A percentile compares a stretch with the other conserved stretches of the same genome.
These are phyloP conservation scores for Microcebus lehilahytsara DNA, from an alignment of 2,113 vertebrate genomes.

Conservation along the genomic window DNA sequence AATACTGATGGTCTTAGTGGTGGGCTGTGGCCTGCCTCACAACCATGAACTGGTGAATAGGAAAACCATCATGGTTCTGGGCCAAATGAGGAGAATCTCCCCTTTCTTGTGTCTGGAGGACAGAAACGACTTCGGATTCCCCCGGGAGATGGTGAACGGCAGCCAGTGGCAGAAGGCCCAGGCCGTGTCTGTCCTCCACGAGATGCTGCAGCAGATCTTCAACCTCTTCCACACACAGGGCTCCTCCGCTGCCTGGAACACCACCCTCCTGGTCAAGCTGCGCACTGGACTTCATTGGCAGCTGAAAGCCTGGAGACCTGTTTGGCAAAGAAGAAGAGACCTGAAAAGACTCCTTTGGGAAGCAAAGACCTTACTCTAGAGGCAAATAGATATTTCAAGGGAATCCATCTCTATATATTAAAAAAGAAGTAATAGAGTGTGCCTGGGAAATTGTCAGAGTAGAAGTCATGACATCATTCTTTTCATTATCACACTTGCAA, in stretches of 20 bases:
- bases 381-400: background rate
- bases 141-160: background rate
- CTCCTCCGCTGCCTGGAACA: slow-evolving; percentile 4
- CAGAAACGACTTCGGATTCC: background rate
- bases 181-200: background rate
- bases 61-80: background rate
- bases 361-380: background rate
- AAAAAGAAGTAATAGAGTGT: too few relatives aligned
- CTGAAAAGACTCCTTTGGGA: background rate
- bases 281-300: background rate
- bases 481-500: too few relatives aligned
- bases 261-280: background rate
- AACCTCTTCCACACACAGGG: background rate
- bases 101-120: background rate
- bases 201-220: background rate
- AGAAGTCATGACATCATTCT: too few relatives aligned
- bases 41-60: background rate
- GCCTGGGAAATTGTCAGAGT: too few relatives aligned
- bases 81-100: background rate
- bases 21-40: background rate
- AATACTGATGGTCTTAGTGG: too few relatives aligned
- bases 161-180: background rate
- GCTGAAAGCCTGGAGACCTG: background rate
- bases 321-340: background rate
- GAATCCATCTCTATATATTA: background rate